A percentile compares a stretch with the other conserved stretches of the same genome.
Conservation (phyloP, 2,113 vertebrate genomes). For the Orientallactaga bullata region DNA sequence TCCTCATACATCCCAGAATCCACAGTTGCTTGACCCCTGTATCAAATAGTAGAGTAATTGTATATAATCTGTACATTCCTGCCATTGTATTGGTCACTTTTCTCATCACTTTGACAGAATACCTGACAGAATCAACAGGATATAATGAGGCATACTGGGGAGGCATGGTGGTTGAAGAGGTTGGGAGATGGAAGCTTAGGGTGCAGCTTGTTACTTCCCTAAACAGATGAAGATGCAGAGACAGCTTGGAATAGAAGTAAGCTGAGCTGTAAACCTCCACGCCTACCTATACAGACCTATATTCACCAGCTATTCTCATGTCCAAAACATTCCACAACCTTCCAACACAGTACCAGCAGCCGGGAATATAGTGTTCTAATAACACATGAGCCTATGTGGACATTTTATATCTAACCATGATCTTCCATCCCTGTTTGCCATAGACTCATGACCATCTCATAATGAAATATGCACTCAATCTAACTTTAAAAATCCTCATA, state of each 20-base stretch:
- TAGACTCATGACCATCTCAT: neutral
- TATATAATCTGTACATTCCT: too few relatives aligned
- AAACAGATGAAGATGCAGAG: neutral
- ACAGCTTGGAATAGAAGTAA: neutral
- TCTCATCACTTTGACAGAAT: neutral
- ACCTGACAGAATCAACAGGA: neutral
- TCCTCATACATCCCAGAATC: neutral
- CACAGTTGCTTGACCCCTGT: neutral
- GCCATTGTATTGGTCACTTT: neutral
- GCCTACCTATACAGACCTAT: neutral
- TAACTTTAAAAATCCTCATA: neutral
- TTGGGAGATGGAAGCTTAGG: neutral
- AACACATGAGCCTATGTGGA: neutral
- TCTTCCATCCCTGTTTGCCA: neutral
- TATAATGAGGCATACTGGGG: neutral
- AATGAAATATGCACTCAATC: neutral
- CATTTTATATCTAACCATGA: neutral
- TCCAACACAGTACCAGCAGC: neutral
- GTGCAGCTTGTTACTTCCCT: neutral
- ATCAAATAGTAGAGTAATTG: neutral
- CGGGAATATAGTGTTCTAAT: neutral
- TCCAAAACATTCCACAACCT: neutral
- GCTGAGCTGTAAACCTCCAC: too few relatives aligned
- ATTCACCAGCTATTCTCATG: neutral
- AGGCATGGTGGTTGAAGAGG: neutral